phyloP scores from a whole-genome alignment of 2,113 vertebrate species.

The Thamnophis sirtalis region DNA sequence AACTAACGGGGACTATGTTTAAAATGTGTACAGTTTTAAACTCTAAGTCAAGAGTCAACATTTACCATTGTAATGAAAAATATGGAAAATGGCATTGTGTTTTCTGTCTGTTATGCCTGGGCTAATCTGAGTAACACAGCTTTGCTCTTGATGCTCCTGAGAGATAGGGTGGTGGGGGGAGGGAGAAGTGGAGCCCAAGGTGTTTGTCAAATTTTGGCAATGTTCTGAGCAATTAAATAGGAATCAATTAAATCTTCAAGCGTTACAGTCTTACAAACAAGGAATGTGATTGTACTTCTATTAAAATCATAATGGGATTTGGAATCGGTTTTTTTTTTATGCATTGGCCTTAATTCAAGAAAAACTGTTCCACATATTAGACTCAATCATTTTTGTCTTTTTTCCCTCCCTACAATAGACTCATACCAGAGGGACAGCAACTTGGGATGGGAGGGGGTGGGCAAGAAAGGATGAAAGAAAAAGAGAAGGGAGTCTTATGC shows the following conservation, averaged over 20 bases:
- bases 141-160: neutral
- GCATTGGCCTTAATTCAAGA: neutral
- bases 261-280: neutral
- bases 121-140: neutral
- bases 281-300: neutral
- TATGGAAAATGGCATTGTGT: neutral
- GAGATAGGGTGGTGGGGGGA: fast-evolving
- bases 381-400: neutral
- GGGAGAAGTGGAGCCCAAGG: neutral
- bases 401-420: neutral
- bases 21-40: neutral
- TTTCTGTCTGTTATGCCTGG: neutral
- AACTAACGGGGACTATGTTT: neutral
- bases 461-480: neutral
- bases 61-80: neutral
- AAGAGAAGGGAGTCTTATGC: neutral
- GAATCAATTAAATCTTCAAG: neutral
- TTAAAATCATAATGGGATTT: neutral
- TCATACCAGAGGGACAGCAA: slow-evolving; percentile 28
- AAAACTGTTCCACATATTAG: neutral
- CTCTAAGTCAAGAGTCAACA: neutral
- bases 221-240: neutral
- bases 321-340: neutral
- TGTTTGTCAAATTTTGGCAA: neutral
- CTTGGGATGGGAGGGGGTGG: neutral